Evolutionary conservation across 1,140 invertebrate genomes (phyloP), one percentile per base, ranked within the genome.

Genomic region (Augochlora pura): DNA sequence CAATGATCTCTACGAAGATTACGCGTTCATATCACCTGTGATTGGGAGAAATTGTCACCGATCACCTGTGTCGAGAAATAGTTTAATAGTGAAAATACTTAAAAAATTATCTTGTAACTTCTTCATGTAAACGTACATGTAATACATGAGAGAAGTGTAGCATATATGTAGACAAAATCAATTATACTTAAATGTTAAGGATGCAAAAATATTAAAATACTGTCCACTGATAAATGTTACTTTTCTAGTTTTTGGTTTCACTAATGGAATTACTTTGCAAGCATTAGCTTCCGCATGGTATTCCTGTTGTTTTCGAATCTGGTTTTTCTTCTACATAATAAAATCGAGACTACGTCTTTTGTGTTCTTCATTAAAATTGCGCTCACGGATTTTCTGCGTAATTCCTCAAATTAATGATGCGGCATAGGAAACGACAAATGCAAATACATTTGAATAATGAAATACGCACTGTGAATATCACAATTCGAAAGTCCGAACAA

Each of bases 401-500:
- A 73, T 68, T 75, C 46, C 6, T 68, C 8, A 39, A 75, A 72
- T 63, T 54, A 42, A 38, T 18, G 54, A 68, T 75, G 63, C 64
- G 1, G 27, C 0, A 46, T 72, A 23, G 14, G 8, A 18, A 38
- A 5, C 38, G 54, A 46, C 23, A 12, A 75, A 75, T 63, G 54
- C 10, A 75, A 80, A 75, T 75, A 54, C 46, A 63, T n/a, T 23
- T 21, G 27, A 27, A 75, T 80, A 75, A 80, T 75, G 62, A 52
- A 12, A n/a, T 16, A 57, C 60, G 8, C 63, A 46, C 49, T 5
- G 65, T 54, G 65, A 32, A 39, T 62, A 42, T 39, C 39, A 42
- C 23, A 32, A 21, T 66, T 27, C 46, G 25, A 59, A 54, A 16
- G 2, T 32, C 49, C 10, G 23, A 73, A 73, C 49, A 54, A 66